phyloP scores from a whole-genome alignment of 1,140 invertebrate species.

The Cherax destructor region DNA sequence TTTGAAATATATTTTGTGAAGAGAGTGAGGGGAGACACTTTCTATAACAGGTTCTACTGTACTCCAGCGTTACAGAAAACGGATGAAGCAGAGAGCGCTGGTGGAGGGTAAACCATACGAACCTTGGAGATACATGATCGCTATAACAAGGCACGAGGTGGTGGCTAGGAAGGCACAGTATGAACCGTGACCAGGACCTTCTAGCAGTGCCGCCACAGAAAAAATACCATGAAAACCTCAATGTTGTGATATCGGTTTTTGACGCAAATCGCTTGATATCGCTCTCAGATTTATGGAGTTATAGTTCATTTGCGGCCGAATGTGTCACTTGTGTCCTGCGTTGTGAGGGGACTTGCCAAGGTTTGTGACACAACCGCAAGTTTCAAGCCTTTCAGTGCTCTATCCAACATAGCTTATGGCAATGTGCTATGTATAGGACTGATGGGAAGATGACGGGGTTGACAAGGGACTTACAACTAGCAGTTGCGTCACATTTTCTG shows the following conservation, averaged over 20 bases:
- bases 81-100: constrained; percentile 60
- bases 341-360: constrained; percentile 46
- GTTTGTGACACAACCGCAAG: constrained; percentile 25
- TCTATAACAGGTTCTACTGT: constrained; percentile 24
- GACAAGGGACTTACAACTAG: background rate
- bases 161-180: constrained; percentile 67
- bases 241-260: constrained; percentile 24
- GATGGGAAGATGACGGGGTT: background rate
- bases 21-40: background rate
- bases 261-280: background rate
- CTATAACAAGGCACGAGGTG: constrained; percentile 67
- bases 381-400: constrained; percentile 29
- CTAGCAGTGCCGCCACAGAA: constrained; percentile 69
- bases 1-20: background rate
- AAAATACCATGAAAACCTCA: constrained; percentile 52
- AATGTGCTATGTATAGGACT: background rate
- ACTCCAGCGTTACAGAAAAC: constrained; percentile 28
- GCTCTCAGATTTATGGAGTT: constrained; percentile 10
- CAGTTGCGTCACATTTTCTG: constrained; percentile 29
- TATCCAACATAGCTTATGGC: background rate
- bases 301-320: constrained; percentile 33
- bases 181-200: constrained; percentile 68
- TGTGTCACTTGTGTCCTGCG: constrained; percentile 41
- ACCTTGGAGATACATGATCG: constrained; percentile 64
- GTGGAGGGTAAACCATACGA: constrained; percentile 67